phyloP scores from a whole-genome alignment of 2,888 invertebrate species.

The Lasioglossum lativentre region DNA sequence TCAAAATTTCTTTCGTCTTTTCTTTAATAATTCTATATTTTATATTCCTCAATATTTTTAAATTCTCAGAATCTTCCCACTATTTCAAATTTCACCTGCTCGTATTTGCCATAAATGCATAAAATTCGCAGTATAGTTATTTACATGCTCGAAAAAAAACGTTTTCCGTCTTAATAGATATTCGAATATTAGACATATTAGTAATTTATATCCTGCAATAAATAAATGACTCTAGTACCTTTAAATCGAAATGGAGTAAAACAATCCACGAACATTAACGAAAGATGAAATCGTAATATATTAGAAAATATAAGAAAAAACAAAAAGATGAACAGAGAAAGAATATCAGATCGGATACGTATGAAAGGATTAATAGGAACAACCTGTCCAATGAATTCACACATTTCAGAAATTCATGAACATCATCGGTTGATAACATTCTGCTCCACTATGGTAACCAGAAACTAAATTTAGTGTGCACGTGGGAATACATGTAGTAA shows the following conservation, averaged over 20 bases:
- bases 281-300: not conserved
- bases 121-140: too few relatives aligned
- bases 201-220: not conserved
- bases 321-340: not conserved
- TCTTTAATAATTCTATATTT: too few relatives aligned
- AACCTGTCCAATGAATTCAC: not conserved
- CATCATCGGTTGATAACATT: not conserved
- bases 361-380: not conserved
- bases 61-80: too few relatives aligned
- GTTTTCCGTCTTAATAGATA: not conserved
- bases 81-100: too few relatives aligned
- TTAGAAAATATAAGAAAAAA: not conserved
- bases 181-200: not conserved
- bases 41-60: too few relatives aligned
- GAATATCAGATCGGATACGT: not conserved
- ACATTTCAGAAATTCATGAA: not conserved
- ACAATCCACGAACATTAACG: not conserved
- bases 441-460: slow-evolving; percentile 1
- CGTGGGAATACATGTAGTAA: slow-evolving; percentile 10
- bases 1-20: too few relatives aligned
- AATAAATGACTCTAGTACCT: not conserved
- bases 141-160: too few relatives aligned
- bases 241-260: not conserved
- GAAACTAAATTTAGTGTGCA: slow-evolving; percentile 9
- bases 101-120: too few relatives aligned